These are phyloP conservation scores for Pavo muticus DNA, from an alignment of 2,113 vertebrate species.

Conservation along the genomic window DNA sequence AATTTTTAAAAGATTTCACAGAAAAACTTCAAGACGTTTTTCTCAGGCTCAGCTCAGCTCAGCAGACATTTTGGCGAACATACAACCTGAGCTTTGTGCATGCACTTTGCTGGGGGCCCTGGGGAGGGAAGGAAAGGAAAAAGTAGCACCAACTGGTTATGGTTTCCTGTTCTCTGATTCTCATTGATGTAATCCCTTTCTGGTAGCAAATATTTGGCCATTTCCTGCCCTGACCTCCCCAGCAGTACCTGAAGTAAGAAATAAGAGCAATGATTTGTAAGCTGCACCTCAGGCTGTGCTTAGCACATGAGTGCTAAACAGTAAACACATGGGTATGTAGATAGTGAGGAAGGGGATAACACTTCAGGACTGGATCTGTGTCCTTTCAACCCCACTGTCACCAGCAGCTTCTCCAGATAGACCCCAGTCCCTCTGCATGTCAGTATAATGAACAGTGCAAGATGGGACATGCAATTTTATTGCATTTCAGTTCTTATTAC, in stretches of 20 bases:
- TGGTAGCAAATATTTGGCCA: background rate
- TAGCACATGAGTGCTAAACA: background rate
- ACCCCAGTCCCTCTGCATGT: background rate
- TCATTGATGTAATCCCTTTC: background rate
- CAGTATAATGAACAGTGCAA: background rate
- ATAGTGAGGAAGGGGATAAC: background rate
- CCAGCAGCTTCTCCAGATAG: background rate
- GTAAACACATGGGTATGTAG: fast-evolving
- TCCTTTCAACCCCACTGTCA: background rate
- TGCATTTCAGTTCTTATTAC: background rate
- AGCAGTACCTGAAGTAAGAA: background rate
- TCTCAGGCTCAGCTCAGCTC: background rate
- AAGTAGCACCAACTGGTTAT: background rate
- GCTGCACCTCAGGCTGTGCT: background rate
- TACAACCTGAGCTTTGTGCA: background rate
- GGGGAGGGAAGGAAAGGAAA: background rate
- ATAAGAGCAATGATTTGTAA: background rate
- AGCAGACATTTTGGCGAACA: background rate
- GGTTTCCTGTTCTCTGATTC: background rate
- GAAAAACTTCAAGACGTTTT: background rate
- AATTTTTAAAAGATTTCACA: background rate
- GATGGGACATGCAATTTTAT: background rate
- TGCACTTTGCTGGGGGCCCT: background rate
- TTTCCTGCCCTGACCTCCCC: background rate
- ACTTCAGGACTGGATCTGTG: background rate